Conservation (phyloP, 2,797 vertebrate species). For the Yasuhikotakia modesta region DNA sequence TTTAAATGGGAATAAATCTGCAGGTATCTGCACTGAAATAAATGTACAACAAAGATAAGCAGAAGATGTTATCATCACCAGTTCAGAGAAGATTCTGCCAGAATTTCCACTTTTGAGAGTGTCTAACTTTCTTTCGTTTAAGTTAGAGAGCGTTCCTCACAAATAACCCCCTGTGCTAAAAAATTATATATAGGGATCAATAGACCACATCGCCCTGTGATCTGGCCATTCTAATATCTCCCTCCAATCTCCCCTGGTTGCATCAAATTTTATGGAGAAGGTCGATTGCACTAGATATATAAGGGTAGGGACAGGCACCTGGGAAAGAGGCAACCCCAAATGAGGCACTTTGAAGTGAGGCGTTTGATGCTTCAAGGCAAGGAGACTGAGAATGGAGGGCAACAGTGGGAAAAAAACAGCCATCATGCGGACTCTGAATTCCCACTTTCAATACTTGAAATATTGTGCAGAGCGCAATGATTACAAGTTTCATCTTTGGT, state of each 20-base stretch:
- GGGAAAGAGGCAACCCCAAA: slow-evolving; percentile 48
- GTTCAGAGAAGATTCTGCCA: background rate
- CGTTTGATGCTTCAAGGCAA: slow-evolving; percentile 54
- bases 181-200: slow-evolving; percentile 42
- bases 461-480: slow-evolving; percentile 12
- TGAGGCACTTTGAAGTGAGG: slow-evolving; percentile 53
- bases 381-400: slow-evolving; percentile 33
- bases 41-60: background rate
- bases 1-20: background rate
- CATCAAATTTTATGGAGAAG: slow-evolving; percentile 39
- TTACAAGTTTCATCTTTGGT: slow-evolving; percentile 20
- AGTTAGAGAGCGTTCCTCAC: slow-evolving; percentile 6
- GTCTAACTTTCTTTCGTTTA: slow-evolving; percentile 1
- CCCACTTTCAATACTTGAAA: slow-evolving; percentile 38
- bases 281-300: slow-evolving; percentile 44
- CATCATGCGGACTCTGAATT: slow-evolving; percentile 37
- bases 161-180: slow-evolving; percentile 19
- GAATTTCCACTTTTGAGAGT: background rate
- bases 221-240: slow-evolving; percentile 48
- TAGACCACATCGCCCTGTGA: slow-evolving; percentile 36
- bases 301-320: slow-evolving; percentile 42
- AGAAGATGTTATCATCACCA: background rate
- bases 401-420: slow-evolving; percentile 30
- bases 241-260: slow-evolving; percentile 17
- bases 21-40: no score